These are phyloP conservation scores for Burhinus oedicnemus DNA, from an alignment of 2,113 vertebrate genomes.

Conservation along the genomic window DNA sequence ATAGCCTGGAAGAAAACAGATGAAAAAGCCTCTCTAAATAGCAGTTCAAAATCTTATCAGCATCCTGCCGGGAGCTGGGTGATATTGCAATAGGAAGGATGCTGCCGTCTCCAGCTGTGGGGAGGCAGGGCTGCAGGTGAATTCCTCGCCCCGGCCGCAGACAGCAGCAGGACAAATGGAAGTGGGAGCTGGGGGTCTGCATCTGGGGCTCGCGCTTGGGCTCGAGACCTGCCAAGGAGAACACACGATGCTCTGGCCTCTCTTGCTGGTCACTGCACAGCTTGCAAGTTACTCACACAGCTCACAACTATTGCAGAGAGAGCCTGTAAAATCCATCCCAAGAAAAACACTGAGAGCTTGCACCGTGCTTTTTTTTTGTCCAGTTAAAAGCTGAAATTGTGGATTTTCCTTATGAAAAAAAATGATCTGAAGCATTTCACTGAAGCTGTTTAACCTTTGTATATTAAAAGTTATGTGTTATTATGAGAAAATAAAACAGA, in stretches of 20 bases:
- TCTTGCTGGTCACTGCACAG: background rate
- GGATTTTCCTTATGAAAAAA: background rate
- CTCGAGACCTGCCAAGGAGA: background rate
- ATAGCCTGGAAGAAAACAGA: background rate
- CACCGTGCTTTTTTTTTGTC: background rate
- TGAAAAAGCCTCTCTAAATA: background rate
- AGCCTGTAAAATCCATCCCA: background rate
- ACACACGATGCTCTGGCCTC: background rate
- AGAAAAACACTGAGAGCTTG: background rate
- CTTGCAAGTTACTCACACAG: background rate
- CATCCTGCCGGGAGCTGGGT: background rate
- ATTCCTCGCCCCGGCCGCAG: rapidly evolving
- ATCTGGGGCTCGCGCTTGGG: background rate
- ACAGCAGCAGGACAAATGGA: background rate
- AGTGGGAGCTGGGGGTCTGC: background rate
- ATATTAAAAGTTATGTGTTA: background rate
- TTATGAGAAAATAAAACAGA: background rate
- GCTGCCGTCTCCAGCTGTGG: background rate
- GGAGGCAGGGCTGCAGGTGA: background rate
- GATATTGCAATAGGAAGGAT: background rate
- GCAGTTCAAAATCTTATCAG: background rate
- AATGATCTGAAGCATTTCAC: background rate
- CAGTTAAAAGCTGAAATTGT: background rate
- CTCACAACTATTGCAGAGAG: background rate
- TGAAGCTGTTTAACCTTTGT: background rate